Percentiles rank a stretch among this genome's conserved stretches.
Conservation (phyloP, 2,797 vertebrate genomes). For the Oreochromis mossambicus region DNA sequence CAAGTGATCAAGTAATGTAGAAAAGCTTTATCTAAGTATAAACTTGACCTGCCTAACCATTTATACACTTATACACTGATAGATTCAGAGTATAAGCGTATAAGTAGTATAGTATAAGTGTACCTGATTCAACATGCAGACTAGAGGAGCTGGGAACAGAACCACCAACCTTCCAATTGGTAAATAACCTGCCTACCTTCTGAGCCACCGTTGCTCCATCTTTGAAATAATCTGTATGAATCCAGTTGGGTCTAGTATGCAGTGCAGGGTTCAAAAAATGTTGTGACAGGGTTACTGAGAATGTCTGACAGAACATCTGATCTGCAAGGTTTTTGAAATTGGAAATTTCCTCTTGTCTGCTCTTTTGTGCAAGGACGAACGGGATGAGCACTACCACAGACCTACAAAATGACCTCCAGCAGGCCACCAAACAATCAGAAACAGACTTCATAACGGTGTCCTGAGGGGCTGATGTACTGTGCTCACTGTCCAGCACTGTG, state of each 20-base stretch:
- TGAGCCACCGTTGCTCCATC: not conserved
- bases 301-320: not conserved
- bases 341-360: not conserved
- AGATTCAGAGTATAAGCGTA: not conserved
- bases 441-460: not conserved
- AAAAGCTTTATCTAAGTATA: not conserved
- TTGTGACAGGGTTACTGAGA: not conserved
- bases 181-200: not conserved
- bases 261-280: not conserved
- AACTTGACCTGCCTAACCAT: not conserved
- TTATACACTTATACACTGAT: not conserved
- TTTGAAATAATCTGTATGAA: not conserved
- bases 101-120: not conserved
- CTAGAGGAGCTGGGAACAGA: not conserved
- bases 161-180: not conserved
- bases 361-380: not conserved
- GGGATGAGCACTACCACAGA: not conserved
- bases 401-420: not conserved
- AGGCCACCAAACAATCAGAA: not conserved
- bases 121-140: not conserved
- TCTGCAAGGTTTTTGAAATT: not conserved
- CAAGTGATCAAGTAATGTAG: not conserved
- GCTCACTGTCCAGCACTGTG: not conserved
- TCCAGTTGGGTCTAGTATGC: not conserved
- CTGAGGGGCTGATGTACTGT: not conserved